phyloP scores from a whole-genome alignment of 1,140 invertebrate species.

The Ctenoplectra terminalis region DNA sequence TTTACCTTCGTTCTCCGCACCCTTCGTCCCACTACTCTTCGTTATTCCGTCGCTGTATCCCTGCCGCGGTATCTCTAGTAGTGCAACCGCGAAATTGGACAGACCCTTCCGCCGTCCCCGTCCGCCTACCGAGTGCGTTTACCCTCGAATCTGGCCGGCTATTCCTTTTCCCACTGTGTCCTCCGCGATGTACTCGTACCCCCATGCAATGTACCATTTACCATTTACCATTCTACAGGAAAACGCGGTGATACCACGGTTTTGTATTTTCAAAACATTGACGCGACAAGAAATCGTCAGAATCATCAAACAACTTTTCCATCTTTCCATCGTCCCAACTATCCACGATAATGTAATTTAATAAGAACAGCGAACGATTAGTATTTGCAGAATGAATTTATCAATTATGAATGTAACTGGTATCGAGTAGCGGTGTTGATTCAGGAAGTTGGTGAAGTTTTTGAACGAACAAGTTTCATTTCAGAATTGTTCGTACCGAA shows the following conservation, averaged over 20 bases:
- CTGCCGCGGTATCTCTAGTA: conserved; percentile 33
- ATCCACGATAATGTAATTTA: no score
- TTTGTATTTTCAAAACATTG: background rate
- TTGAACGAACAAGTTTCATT: conserved; percentile 42
- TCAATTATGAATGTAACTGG: background rate
- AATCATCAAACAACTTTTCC: background rate
- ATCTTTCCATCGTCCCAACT: no score
- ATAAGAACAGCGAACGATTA: background rate
- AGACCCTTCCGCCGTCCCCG: background rate
- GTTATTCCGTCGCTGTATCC: background rate
- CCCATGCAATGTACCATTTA: background rate
- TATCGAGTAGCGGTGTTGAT: conserved; percentile 21
- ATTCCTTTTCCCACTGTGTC: background rate
- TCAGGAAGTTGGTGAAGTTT: conserved; percentile 25
- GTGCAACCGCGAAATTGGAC: conserved; percentile 50
- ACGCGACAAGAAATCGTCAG: background rate
- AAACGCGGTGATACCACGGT: background rate
- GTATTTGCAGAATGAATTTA: background rate
- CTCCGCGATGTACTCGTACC: background rate
- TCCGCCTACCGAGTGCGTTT: background rate
- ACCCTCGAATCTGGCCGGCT: background rate
- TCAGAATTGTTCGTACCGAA: conserved; percentile 39
- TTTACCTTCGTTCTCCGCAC: conserved; percentile 21
- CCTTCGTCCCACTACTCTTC: background rate
- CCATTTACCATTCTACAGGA: background rate